Base-by-base conservation (phyloP, 2,797 vertebrate species). In the Sebastes iracundus region DNA sequence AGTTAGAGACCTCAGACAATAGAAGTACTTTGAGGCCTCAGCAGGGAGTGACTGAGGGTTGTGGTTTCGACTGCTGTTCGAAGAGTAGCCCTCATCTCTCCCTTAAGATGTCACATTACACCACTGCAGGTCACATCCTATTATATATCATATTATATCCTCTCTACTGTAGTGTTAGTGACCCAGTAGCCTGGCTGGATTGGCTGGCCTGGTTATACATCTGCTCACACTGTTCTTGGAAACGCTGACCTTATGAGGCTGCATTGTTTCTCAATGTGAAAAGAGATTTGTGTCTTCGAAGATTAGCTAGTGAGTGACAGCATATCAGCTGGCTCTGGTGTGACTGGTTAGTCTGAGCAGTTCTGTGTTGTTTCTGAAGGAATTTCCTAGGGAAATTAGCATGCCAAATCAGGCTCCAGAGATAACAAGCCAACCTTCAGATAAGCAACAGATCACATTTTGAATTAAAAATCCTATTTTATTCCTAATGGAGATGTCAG, bases 111-210 rank as follows among this genome's bases (percentile, higher is more conserved):
- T 73, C 70, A 61, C 33, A 56, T 76, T 64, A 68, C 12, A 63
- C 11, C 28, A 62, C 65, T 18, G 58, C 69, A 72, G 75, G 30
- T 85, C 75, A 77, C 67, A 49, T 78, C 63, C 58, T 58, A 20
- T 68, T 30, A 59, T 59, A 28, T 46, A 35, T 63, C 28, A 53
- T 46, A 5, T 20, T 55, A 10, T 20, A 49, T 63, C 33, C 22
- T 42, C 55, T 84, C 60, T 27, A 5, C 49, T 60, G 33, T 35
- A 20, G 53, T 30, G 70, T 23, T 9, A 66, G 56, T 87, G 83
- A 85, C 77, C 90, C 23, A 78, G 27, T 75, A 56, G 46, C 55
- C 42, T n/a, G 22, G 11, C 33, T 62, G 52, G 71, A 77, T 59
- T 28, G 32, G 25, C 30, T 71, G 74, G 18, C 61, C 68, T 32